Percentiles rank a stretch among this genome's conserved stretches.
Evolutionary conservation across 2,888 invertebrate species (phyloP).

Genomic region (Pseudeuparius sepicola): DNA sequence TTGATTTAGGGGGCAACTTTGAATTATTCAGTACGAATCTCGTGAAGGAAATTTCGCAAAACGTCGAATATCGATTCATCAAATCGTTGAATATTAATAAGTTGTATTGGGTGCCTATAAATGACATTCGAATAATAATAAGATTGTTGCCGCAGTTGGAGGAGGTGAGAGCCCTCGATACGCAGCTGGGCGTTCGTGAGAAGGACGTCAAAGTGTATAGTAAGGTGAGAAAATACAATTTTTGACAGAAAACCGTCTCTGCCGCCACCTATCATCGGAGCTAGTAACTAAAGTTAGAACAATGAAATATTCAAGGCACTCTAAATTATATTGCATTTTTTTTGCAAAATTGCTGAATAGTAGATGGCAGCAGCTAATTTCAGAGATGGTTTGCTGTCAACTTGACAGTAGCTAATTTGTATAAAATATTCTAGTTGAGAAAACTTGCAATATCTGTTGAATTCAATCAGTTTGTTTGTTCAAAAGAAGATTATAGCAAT

Average conservation of each 20-base stretch:
- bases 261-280: no score
- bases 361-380: no score
- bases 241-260: not conserved
- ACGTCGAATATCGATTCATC: constrained; percentile 16
- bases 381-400: no score
- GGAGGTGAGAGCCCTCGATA: constrained; percentile 18
- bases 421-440: constrained; percentile 17
- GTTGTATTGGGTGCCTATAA: constrained; percentile 16
- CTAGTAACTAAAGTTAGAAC: no score
- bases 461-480: constrained; percentile 7
- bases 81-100: constrained; percentile 18
- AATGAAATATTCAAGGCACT: no score
- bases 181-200: constrained; percentile 14
- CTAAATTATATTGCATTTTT: no score
- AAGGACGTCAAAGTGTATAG: constrained; percentile 17
- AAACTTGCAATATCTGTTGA: constrained; percentile 16
- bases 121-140: constrained; percentile 15
- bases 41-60: constrained; percentile 10
- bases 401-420: no score
- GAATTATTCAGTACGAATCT: constrained; percentile 12
- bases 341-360: no score
- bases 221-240: constrained; percentile 12
- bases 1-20: constrained; percentile 16
- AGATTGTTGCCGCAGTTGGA: constrained; percentile 16
- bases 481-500: constrained; percentile 11